Conservation (phyloP, 1,140 invertebrate species). For the Bombus superbus region DNA sequence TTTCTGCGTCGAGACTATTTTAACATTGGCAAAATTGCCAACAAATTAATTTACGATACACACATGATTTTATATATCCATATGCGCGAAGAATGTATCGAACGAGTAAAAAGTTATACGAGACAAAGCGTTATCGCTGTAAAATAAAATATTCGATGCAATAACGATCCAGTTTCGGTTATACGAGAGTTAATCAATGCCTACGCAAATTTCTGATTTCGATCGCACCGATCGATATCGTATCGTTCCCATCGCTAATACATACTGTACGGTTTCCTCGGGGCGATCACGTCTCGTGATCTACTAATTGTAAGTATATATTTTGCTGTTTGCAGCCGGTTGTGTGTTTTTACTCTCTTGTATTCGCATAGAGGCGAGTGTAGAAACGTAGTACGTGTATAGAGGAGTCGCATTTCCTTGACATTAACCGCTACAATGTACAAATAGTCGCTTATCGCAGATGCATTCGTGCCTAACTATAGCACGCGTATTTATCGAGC, state of each 20-base stretch:
- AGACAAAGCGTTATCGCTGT: too few relatives aligned
- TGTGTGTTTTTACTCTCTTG: too few relatives aligned
- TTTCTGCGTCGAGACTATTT: too few relatives aligned
- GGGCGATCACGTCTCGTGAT: not conserved
- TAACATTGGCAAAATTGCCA: too few relatives aligned
- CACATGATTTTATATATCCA: too few relatives aligned
- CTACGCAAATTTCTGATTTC: not conserved
- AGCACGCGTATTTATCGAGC: not conserved
- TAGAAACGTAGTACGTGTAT: not conserved
- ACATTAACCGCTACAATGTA: constrained; percentile 70
- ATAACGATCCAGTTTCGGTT: too few relatives aligned
- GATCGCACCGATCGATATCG: not conserved
- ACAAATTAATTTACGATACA: too few relatives aligned
- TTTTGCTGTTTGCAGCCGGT: too few relatives aligned
- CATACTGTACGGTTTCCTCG: not conserved
- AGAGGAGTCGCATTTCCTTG: constrained; percentile 67
- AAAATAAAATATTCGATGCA: too few relatives aligned
- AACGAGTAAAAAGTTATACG: too few relatives aligned
- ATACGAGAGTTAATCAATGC: not conserved
- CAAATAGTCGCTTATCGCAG: constrained; percentile 26
- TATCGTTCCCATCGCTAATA: not conserved
- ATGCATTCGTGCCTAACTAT: constrained; percentile 3
- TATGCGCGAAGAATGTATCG: too few relatives aligned
- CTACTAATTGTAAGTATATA: not conserved
- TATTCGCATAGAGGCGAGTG: not conserved